Base-by-base conservation (phyloP, 2,113 vertebrate genomes). In the Oophaga pumilio region DNA sequence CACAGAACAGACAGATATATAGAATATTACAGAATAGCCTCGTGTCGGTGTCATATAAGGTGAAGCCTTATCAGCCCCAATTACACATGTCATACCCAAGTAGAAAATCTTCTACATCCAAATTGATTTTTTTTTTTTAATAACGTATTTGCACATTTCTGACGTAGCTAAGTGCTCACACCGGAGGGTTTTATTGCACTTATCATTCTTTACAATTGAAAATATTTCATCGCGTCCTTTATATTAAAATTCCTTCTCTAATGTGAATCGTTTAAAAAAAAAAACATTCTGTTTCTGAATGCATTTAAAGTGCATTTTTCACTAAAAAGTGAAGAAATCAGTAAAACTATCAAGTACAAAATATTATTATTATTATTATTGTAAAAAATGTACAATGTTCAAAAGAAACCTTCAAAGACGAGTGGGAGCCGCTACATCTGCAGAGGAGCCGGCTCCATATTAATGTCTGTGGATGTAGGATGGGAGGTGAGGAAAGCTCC, bases 171-270 rank as follows among this genome's bases (percentile, higher is more conserved):
- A 66, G 8, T 66, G n/a, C 22, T 66, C 22, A 11, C 9, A n/a
- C 20, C 11, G 50, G 10, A n/a, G 49, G 20, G 10, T 52, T 50
- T 76, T n/a, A 76, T n/a, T 53, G 74, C 74, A 49, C 11, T 53
- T 76, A n/a, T 53, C 49, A 62, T 43, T 22, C 57, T 20, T 28
- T 60, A 13, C 26, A 56, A 15, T 28, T 80, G 26, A 24, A 79
- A 60, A 33, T 80, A 26, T 60, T 60, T 20, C 57, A 33, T 60
- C 33, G 43, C 50, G 18, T 49, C 13, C 43, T 18, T 14, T 50
- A 50, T 82, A 82, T 68, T 68, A 82, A 26, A 60, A 68, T 82
- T 66, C 80, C 11, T 24, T 82, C 33, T 43, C 22, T 22, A 57
- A 33, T 81, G 78, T 22, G 14, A 43, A 80, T 59, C 59, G 1